Conservation (phyloP, 2,113 vertebrate genomes). For the Gambusia holbrooki region DNA sequence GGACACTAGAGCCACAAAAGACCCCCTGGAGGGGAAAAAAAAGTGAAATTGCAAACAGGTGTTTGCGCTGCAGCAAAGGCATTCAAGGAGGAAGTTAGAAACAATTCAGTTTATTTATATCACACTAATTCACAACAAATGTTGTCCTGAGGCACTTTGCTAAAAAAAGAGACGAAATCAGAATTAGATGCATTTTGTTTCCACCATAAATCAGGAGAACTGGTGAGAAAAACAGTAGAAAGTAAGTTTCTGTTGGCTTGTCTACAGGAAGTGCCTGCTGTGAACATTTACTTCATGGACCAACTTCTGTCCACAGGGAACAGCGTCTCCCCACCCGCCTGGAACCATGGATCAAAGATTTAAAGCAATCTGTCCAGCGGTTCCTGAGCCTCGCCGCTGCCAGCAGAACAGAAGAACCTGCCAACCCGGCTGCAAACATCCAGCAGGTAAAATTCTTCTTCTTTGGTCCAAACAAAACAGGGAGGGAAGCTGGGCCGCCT, state of each 20-base stretch:
- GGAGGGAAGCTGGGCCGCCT: slow-evolving; percentile 17
- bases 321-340: background rate
- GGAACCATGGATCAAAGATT: background rate
- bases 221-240: background rate
- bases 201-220: no score
- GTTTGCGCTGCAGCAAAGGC: no score
- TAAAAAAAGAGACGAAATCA: no score
- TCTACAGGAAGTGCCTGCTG: background rate
- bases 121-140: no score
- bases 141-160: no score
- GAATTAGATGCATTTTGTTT: no score
- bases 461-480: background rate
- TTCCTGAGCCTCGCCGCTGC: background rate
- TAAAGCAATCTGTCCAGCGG: background rate
- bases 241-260: background rate
- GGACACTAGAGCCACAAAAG: no score
- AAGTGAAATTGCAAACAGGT: no score
- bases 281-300: background rate
- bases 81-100: no score
- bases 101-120: no score
- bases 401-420: background rate
- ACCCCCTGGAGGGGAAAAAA: no score
- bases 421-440: background rate
- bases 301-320: background rate
- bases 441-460: background rate